Percentiles rank a stretch among this genome's conserved stretches.
Evolutionary conservation across 2,797 vertebrate genomes (phyloP).

Genomic region (Schizopygopsis pylzovi): DNA sequence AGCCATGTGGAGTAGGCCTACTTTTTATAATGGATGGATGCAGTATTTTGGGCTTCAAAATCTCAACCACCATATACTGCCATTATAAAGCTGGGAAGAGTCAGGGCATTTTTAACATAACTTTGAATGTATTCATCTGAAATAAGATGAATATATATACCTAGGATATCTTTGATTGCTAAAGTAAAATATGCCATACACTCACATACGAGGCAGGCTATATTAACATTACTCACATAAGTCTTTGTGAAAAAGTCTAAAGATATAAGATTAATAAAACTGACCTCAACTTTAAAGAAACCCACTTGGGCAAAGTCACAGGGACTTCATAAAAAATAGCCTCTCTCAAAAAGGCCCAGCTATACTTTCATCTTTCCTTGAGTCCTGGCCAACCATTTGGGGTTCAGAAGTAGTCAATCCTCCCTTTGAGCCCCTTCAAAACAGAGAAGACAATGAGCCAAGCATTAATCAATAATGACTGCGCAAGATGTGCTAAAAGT

Average conservation of each 20-base stretch:
- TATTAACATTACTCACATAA: conserved; percentile 8
- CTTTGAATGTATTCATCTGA: too few relatives aligned
- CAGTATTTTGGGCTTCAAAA: too few relatives aligned
- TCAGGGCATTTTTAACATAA: too few relatives aligned
- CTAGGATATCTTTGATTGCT: too few relatives aligned
- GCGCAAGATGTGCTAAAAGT: background rate
- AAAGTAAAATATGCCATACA: background rate
- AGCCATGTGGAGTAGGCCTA: too few relatives aligned
- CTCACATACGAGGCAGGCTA: background rate
- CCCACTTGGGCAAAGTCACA: background rate
- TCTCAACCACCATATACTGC: too few relatives aligned
- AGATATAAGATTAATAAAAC: background rate
- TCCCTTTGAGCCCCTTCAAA: conserved; percentile 16
- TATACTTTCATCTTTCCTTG: background rate
- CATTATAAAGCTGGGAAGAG: too few relatives aligned
- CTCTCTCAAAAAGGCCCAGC: background rate
- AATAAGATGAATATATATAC: too few relatives aligned
- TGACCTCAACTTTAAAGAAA: conserved; percentile 13
- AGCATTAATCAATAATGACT: conserved; percentile 25
- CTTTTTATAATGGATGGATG: too few relatives aligned
- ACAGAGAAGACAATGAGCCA: conserved; percentile 16
- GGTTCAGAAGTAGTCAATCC: background rate
- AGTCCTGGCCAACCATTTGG: background rate
- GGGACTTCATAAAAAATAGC: background rate
- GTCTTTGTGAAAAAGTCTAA: conserved; percentile 1